phyloP scores from a whole-genome alignment of 2,797 vertebrate genomes.

The Ceryle rudis region DNA sequence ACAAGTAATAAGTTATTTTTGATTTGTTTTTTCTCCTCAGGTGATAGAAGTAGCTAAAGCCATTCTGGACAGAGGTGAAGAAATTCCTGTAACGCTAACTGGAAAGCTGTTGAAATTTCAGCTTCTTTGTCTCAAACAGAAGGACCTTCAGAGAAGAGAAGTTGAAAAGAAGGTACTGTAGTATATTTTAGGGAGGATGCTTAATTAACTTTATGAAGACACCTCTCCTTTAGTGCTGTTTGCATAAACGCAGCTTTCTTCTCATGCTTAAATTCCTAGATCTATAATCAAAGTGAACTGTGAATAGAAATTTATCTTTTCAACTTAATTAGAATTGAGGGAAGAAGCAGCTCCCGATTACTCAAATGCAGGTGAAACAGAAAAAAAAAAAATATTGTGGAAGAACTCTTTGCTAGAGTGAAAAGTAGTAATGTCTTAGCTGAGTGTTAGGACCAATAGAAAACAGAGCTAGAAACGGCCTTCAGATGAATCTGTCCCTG shows the following conservation, averaged over 20 bases:
- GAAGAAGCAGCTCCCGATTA: background rate
- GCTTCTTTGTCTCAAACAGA: slow-evolving; percentile 86
- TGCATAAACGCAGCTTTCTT: background rate
- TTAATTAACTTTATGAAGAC: background rate
- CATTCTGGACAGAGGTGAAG: slow-evolving; percentile 82
- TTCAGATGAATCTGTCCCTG: background rate
- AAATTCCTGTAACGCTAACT: slow-evolving; percentile 85
- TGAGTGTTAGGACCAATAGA: background rate
- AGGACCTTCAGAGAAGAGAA: slow-evolving; percentile 80
- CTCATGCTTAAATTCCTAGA: background rate
- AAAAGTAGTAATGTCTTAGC: background rate
- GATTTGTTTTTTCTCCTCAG: slow-evolving; percentile 64
- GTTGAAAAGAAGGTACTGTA: slow-evolving; percentile 77
- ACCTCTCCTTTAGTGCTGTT: background rate
- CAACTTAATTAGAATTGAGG: background rate
- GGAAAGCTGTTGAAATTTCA: slow-evolving; percentile 92
- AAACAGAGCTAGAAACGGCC: background rate
- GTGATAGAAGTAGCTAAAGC: slow-evolving; percentile 83
- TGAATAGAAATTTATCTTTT: background rate
- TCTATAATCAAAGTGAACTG: background rate
- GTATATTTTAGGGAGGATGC: background rate
- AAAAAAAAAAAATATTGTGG: background rate
- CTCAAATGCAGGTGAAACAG: background rate
- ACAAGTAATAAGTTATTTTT: background rate
- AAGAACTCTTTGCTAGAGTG: background rate